phyloP scores from a whole-genome alignment of 2,797 vertebrate genomes.

The Luscinia megarhynchos region DNA sequence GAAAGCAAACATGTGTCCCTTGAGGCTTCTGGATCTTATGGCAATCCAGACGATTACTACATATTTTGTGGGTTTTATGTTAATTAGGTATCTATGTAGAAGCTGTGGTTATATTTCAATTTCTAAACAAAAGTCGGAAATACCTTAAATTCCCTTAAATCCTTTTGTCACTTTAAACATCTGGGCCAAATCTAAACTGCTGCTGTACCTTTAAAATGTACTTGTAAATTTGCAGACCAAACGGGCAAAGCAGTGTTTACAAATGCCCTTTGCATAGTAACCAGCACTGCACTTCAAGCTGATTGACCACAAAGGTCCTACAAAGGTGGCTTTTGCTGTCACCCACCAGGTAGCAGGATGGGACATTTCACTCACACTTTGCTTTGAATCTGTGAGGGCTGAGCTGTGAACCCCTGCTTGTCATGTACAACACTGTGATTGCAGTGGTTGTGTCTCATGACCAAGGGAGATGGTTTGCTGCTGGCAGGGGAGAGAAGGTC shows the following conservation, averaged over 20 bases:
- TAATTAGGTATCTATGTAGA: not conserved
- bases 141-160: not conserved
- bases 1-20: not conserved
- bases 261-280: accelerated
- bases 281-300: accelerated
- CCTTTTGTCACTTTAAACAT: not conserved
- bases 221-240: not conserved
- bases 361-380: accelerated
- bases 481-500: not conserved
- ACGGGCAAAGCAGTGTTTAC: not conserved
- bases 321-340: not conserved
- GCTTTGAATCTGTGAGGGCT: not conserved
- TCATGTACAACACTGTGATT: accelerated
- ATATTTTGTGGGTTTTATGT: not conserved
- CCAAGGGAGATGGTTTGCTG: not conserved
- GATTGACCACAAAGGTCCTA: not conserved
- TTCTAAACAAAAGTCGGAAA: not conserved
- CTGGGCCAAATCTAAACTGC: not conserved
- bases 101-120: not conserved
- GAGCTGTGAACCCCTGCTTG: not conserved
- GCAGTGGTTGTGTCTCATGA: accelerated
- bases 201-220: not conserved
- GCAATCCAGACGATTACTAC: not conserved
- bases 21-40: not conserved
- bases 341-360: not conserved